These are phyloP conservation scores for Drosophila atripex DNA, from an alignment of 2,888 invertebrate species.

Conservation along the genomic window DNA sequence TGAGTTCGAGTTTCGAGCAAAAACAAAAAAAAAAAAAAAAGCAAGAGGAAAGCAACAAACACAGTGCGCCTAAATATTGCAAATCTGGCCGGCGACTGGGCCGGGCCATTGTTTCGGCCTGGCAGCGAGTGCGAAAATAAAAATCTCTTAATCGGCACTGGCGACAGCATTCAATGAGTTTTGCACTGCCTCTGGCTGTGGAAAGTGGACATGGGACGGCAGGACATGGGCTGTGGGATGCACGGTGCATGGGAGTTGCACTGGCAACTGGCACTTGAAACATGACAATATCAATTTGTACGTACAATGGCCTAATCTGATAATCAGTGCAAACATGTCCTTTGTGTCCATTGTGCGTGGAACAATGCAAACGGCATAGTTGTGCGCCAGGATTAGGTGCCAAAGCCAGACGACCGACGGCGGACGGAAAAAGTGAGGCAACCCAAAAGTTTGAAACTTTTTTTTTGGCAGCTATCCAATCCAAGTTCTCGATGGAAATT, in stretches of 20 bases:
- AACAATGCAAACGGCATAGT: slow-evolving; percentile 82
- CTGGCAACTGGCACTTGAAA: slow-evolving; percentile 80
- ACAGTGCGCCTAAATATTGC: slow-evolving; percentile 65
- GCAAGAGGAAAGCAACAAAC: slow-evolving; percentile 11
- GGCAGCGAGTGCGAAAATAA: slow-evolving; percentile 70
- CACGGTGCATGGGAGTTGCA: slow-evolving; percentile 51
- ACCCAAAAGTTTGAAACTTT: slow-evolving; percentile 30
- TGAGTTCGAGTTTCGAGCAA: slow-evolving; percentile 64
- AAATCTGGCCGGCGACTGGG: slow-evolving; percentile 63
- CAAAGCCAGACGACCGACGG: slow-evolving; percentile 52
- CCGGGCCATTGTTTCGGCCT: slow-evolving; percentile 64
- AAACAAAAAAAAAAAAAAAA: slow-evolving; percentile 61
- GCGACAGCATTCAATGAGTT: slow-evolving; percentile 61
- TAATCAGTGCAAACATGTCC: slow-evolving; percentile 84
- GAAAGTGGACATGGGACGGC: not conserved
- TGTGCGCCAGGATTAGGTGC: slow-evolving; percentile 82
- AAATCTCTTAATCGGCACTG: slow-evolving; percentile 82
- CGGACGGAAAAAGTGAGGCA: not conserved
- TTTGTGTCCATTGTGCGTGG: slow-evolving; percentile 83
- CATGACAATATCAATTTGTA: slow-evolving; percentile 84
- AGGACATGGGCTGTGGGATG: slow-evolving; percentile 1
- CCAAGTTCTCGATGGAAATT: slow-evolving; percentile 7
- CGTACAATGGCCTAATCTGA: slow-evolving; percentile 83
- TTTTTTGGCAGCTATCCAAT: slow-evolving; percentile 38
- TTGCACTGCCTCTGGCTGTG: slow-evolving; percentile 39